phyloP scores from a whole-genome alignment of 2,113 vertebrate species.

The Ciconia boyciana region DNA sequence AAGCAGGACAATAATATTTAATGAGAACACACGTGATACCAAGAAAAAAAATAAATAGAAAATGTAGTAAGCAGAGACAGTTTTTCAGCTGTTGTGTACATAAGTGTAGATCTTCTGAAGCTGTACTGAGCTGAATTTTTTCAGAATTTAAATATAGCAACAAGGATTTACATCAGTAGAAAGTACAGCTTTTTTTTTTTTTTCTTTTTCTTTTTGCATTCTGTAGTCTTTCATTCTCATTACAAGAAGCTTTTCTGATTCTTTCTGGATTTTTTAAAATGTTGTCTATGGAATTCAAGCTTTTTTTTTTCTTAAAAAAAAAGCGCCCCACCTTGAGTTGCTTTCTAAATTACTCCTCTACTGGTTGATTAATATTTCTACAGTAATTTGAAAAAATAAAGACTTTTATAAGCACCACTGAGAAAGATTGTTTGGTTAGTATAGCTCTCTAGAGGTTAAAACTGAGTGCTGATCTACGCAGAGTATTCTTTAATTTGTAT shows the following conservation, averaged over 20 bases:
- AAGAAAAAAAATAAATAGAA: not conserved
- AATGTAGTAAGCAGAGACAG: not conserved
- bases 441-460: not conserved
- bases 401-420: not conserved
- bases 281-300: not conserved
- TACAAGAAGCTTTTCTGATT: not conserved
- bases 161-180: not conserved
- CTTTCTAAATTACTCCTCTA: not conserved
- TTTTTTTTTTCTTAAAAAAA: not conserved
- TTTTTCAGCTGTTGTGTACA: not conserved
- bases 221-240: not conserved
- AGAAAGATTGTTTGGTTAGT: not conserved
- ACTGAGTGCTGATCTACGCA: not conserved
- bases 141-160: not conserved
- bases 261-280: not conserved
- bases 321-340: fast-evolving
- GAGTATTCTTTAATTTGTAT: not conserved
- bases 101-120: not conserved
- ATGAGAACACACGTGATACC: not conserved
- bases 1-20: not conserved
- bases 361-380: not conserved
- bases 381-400: not conserved
- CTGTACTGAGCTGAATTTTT: not conserved
- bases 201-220: not conserved
- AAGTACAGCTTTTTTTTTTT: not conserved